phyloP scores from a whole-genome alignment of 1,140 invertebrate species.

The Diabrotica undecimpunctata region DNA sequence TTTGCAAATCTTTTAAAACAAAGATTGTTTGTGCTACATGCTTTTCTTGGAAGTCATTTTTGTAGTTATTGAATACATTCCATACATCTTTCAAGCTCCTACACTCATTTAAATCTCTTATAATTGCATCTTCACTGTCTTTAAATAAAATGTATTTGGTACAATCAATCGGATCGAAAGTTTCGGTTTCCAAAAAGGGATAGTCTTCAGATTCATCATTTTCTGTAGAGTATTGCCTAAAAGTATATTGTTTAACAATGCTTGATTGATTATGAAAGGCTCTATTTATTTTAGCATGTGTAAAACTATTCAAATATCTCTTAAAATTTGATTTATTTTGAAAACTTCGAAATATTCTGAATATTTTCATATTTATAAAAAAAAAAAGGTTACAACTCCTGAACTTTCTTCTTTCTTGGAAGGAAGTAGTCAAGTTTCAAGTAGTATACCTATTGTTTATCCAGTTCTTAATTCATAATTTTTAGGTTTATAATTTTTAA shows the following conservation, averaged over 20 bases:
- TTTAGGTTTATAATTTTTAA: no score
- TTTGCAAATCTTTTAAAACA: constrained; percentile 39
- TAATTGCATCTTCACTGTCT: constrained; percentile 30
- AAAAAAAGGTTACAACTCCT: background rate
- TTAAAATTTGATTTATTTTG: constrained; percentile 3
- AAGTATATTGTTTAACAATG: background rate
- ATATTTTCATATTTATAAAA: background rate
- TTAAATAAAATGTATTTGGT: constrained; percentile 30
- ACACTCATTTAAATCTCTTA: constrained; percentile 31
- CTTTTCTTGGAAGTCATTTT: constrained; percentile 23
- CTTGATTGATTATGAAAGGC: background rate
- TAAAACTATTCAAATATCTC: background rate
- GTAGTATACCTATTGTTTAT: no score
- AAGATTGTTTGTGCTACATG: constrained; percentile 37
- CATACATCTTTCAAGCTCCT: constrained; percentile 38
- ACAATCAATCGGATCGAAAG: constrained; percentile 9
- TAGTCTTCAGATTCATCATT: constrained; percentile 10
- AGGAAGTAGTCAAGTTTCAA: no score
- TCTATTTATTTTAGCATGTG: constrained; percentile 1
- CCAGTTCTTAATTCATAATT: no score
- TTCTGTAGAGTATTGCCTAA: background rate
- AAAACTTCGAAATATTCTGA: background rate
- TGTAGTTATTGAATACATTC: constrained; percentile 32
- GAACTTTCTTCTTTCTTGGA: no score
- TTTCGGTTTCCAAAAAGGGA: constrained; percentile 11